These are phyloP conservation scores for Cheumatopsyche charites DNA, from an alignment of 1,140 invertebrate species.

Conservation along the genomic window DNA sequence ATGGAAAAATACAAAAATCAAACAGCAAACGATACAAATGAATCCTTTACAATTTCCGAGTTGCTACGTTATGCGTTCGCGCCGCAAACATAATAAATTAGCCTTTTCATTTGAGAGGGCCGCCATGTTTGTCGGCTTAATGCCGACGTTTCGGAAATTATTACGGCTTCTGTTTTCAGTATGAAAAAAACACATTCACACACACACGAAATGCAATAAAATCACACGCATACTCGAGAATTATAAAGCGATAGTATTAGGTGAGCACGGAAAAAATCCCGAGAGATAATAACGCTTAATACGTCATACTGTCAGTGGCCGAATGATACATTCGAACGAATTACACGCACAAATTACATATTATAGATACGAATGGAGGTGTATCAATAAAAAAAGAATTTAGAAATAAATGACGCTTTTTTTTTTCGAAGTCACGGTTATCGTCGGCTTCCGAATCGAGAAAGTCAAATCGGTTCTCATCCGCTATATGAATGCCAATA, in stretches of 20 bases:
- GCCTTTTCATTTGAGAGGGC: conserved; percentile 37
- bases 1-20: no score
- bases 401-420: background rate
- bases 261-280: conserved; percentile 19
- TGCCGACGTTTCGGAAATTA: conserved; percentile 40
- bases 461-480: background rate
- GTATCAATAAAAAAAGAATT: no score
- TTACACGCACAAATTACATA: conserved; percentile 30
- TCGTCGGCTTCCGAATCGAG: background rate
- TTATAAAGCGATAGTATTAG: conserved; percentile 30
- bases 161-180: conserved; percentile 39
- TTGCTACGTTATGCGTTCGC: conserved; percentile 3
- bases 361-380: background rate
- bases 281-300: conserved; percentile 38
- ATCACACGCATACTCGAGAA: background rate
- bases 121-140: conserved; percentile 40
- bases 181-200: no score
- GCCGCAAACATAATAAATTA: conserved; percentile 36
- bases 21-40: no score
- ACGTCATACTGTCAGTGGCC: conserved; percentile 35
- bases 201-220: no score
- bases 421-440: background rate
- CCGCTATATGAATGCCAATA: background rate
- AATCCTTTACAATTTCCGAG: conserved; percentile 1
- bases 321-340: conserved; percentile 36